Evolutionary conservation across 2,797 vertebrate species (phyloP).

Genomic region (Falco concolor): DNA sequence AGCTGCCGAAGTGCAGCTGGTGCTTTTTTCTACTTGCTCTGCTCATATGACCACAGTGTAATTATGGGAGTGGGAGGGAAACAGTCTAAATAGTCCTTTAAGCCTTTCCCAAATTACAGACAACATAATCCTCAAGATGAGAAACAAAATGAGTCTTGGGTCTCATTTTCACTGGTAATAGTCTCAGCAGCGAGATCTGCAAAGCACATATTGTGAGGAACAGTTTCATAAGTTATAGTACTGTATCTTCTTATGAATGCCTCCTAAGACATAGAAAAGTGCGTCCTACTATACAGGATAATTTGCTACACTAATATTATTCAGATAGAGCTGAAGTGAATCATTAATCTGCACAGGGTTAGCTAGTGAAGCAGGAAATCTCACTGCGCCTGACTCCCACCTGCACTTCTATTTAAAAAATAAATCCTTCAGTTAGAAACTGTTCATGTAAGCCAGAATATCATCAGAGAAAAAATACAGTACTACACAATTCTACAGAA

Average conservation of each 20-base stretch:
- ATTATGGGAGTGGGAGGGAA: not conserved
- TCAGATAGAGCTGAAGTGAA: conserved; percentile 60
- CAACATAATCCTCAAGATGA: conserved; percentile 12
- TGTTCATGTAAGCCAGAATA: conserved; percentile 5
- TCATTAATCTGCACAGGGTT: conserved; percentile 65
- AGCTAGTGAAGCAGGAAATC: conserved; percentile 67
- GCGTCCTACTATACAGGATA: conserved; percentile 43
- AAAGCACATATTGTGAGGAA: not conserved
- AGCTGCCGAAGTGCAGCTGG: not conserved
- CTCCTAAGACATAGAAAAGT: conserved; percentile 57
- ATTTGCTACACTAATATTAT: conserved; percentile 71
- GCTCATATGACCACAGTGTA: not conserved
- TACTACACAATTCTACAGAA: not conserved
- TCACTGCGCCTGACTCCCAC: conserved; percentile 58
- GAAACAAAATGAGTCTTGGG: conserved; percentile 30
- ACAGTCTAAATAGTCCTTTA: conserved; percentile 11
- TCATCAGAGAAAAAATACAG: conserved; percentile 8
- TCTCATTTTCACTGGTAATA: conserved; percentile 57
- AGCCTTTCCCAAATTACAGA: conserved; percentile 29
- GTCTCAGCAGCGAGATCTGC: not conserved
- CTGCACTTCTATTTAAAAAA: conserved; percentile 57
- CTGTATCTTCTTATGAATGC: conserved; percentile 24
- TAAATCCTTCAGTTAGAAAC: conserved; percentile 55
- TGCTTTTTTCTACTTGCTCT: not conserved
- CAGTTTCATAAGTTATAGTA: conserved; percentile 2